A percentile compares a stretch with the other conserved stretches of the same genome.
phyloP scores from a whole-genome alignment of 2,888 invertebrate genomes.

The Glomeris marginata region DNA sequence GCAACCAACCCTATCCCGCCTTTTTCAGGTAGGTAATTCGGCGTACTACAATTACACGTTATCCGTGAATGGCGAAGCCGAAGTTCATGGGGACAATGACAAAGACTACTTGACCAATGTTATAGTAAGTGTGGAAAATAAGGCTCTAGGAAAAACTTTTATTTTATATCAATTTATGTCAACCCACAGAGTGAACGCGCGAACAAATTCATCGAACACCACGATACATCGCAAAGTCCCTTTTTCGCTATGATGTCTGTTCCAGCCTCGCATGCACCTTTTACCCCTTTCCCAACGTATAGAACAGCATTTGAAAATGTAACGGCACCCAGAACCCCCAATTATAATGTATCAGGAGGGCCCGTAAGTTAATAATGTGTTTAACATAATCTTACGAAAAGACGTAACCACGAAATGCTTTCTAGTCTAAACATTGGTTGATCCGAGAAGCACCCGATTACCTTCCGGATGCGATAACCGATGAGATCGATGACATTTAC shows the following conservation, averaged over 20 bases:
- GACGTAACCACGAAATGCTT: background rate
- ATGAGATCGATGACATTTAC: slow-evolving; percentile 49
- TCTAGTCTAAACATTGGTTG: slow-evolving; percentile 72
- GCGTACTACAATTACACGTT: slow-evolving; percentile 80
- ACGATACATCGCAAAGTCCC: slow-evolving; percentile 30
- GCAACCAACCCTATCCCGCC: no score
- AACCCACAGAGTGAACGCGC: slow-evolving; percentile 25
- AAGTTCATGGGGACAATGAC: slow-evolving; percentile 40
- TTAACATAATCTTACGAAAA: background rate
- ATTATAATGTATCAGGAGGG: slow-evolving; percentile 32
- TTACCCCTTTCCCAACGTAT: slow-evolving; percentile 63
- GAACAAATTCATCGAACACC: slow-evolving; percentile 23
- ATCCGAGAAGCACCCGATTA: slow-evolving; percentile 50
- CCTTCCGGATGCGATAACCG: slow-evolving; percentile 43
- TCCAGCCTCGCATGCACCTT: slow-evolving; percentile 77
- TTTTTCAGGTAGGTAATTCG: slow-evolving; percentile 64
- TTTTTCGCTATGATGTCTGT: slow-evolving; percentile 77
- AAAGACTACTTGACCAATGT: slow-evolving; percentile 68
- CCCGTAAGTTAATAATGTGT: slow-evolving; percentile 2
- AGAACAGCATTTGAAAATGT: slow-evolving; percentile 41
- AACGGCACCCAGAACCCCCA: slow-evolving; percentile 48
- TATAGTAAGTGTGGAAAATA: slow-evolving; percentile 42
- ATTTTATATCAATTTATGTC: slow-evolving; percentile 8
- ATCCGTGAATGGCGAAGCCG: slow-evolving; percentile 58
- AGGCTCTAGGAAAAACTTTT: slow-evolving; percentile 6